Base-by-base conservation (phyloP, 1,140 invertebrate genomes). In the Pollicipes pollicipes region DNA sequence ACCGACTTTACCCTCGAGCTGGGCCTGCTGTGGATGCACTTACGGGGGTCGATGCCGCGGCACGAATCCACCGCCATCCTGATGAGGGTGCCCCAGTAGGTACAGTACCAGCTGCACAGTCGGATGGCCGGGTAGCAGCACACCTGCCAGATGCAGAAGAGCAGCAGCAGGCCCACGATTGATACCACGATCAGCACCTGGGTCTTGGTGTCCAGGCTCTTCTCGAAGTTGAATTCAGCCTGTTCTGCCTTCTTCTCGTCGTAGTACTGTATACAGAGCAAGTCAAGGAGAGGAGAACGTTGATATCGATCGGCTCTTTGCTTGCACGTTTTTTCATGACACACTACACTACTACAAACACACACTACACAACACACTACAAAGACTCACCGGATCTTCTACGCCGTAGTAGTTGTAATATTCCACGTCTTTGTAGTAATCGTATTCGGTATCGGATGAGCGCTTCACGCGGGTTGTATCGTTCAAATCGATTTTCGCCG, bases 381-480 rank as follows among this genome's bases (percentile, higher is more conserved):
- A 24, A 27, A 6, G 63, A 4, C n/a, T 26, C 6, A 27, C 63
- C 21, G 64, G 64, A 10, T 66, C 64, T 28, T 66, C 64, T 6
- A 66, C 17, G n/a, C 64, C 64, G 64, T 66, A 66, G n/a, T 66
- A 66, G 8, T 66, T 27, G 64, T 66, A 66, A n/a, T 66, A 66
- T 8, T 66, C 64, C 10, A 24, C 28, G 64, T 66, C 64, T 10
- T 29, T 27, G n/a, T 66, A 66, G 26, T 66, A 66, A 24, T 66
- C 64, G n/a, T 66, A 66, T 58, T 58, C 45, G 17, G 45, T 58
- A 58, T 58, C 45, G 24, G 45, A 21, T 10, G 45, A 58, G 13
- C 45, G 45, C 21, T 58, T 58, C 21, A 21, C 45, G 2, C 24
- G 8, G 24, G 17, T 58, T 21, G 45, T 10, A 17, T 13, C 17